Percentiles rank a stretch among this genome's conserved stretches.
Conservation (phyloP, 2,888 invertebrate species). For the Hypsopygia costalis region DNA sequence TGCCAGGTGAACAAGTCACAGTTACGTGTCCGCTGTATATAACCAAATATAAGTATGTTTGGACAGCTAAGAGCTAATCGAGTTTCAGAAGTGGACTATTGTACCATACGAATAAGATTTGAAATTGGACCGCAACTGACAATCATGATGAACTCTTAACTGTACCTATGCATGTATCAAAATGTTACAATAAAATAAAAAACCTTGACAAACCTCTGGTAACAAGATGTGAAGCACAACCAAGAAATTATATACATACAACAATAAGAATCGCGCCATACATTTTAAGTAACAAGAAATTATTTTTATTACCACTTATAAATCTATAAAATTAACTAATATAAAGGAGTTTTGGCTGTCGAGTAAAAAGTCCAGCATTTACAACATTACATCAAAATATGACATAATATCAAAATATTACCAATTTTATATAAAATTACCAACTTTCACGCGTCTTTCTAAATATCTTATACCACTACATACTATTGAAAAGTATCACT, state of each 20-base stretch:
- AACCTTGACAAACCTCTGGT: conserved; percentile 6
- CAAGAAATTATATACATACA: conserved; percentile 21
- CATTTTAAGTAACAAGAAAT: conserved; percentile 20
- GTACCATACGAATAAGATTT: too few relatives aligned
- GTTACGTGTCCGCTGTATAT: too few relatives aligned
- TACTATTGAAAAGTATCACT: conserved; percentile 21
- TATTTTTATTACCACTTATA: conserved; percentile 29
- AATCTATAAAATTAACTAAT: conserved; percentile 47
- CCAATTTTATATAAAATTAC: conserved; percentile 50
- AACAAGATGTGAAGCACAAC: conserved; percentile 30
- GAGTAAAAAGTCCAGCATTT: conserved; percentile 72
- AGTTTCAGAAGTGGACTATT: too few relatives aligned
- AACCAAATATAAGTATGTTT: too few relatives aligned
- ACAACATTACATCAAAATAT: conserved; percentile 39
- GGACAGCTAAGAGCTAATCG: too few relatives aligned
- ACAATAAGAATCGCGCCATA: conserved; percentile 18
- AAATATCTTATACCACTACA: conserved; percentile 28
- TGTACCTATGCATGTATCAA: too few relatives aligned
- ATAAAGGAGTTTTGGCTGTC: conserved; percentile 46
- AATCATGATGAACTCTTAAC: too few relatives aligned
- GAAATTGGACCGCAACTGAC: too few relatives aligned
- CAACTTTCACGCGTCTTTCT: conserved; percentile 28
- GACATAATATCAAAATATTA: conserved; percentile 40
- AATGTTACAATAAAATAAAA: neutral
- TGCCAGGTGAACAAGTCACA: too few relatives aligned